phyloP scores from a whole-genome alignment of 2,888 invertebrate species.

The Pammene aurita region DNA sequence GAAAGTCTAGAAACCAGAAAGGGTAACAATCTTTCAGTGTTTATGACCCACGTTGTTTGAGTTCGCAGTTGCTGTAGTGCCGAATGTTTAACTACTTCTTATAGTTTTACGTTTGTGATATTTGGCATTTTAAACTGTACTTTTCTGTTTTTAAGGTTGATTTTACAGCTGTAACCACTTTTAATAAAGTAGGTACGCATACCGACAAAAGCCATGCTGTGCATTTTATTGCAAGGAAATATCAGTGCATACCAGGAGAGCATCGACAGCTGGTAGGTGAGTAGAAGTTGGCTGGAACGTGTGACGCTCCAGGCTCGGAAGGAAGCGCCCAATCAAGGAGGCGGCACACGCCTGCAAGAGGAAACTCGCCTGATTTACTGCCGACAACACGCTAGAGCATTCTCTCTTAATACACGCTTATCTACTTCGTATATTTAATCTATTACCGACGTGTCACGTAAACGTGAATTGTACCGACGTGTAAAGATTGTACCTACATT shows the following conservation, averaged over 20 bases:
- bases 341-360: constrained; percentile 44
- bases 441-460: constrained; percentile 27
- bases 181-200: too few species aligned
- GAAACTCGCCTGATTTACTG: constrained; percentile 51
- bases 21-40: too few species aligned
- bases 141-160: too few species aligned
- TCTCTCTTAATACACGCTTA: constrained; percentile 41
- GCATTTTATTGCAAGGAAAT: background rate
- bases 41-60: too few species aligned
- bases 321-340: constrained; percentile 53
- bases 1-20: too few species aligned
- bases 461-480: constrained; percentile 12
- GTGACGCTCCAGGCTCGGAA: constrained; percentile 43
- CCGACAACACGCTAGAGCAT: constrained; percentile 36
- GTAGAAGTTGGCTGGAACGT: constrained; percentile 38
- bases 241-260: background rate
- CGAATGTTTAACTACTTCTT: too few species aligned
- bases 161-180: too few species aligned
- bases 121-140: too few species aligned
- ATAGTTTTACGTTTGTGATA: too few species aligned
- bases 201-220: too few species aligned
- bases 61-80: too few species aligned
- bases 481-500: constrained; percentile 7
- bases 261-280: constrained; percentile 20
- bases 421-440: constrained; percentile 40